Evolutionary conservation across 2,797 vertebrate genomes (phyloP).

Genomic region (Pangasius djambal): DNA sequence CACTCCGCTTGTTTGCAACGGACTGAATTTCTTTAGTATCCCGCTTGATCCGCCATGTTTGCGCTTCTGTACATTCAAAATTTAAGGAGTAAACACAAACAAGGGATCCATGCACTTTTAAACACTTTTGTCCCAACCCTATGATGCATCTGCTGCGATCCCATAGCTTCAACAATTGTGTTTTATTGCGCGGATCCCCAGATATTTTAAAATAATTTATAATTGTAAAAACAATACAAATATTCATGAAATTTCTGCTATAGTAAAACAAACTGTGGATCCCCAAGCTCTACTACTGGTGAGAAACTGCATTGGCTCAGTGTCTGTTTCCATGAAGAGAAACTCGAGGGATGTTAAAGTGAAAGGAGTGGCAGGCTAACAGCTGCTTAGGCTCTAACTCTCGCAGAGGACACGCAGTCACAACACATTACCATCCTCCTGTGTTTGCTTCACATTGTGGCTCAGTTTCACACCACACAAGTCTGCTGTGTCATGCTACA

Average conservation of each 20-base stretch:
- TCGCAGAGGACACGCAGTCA: constrained; percentile 18
- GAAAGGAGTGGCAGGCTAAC: constrained; percentile 28
- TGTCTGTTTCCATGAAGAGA: constrained; percentile 9
- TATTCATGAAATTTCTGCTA: neutral
- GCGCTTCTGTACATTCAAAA: neutral
- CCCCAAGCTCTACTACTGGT: neutral
- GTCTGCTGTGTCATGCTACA: constrained; percentile 20
- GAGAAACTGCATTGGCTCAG: neutral
- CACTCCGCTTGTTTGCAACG: neutral
- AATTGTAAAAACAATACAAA: neutral
- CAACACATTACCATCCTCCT: constrained; percentile 30
- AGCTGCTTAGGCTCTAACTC: constrained; percentile 23
- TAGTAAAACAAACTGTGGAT: neutral
- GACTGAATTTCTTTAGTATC: neutral
- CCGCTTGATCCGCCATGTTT: neutral
- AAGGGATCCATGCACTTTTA: neutral
- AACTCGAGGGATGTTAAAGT: neutral
- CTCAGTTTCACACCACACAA: constrained; percentile 6
- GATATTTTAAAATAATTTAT: neutral
- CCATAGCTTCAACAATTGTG: neutral
- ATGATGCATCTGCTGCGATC: neutral
- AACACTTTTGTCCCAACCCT: neutral
- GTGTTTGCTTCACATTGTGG: neutral
- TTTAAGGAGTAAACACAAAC: neutral
- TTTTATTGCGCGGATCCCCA: neutral